Conservation (phyloP, 1,140 invertebrate species). For the Hesperophylax magnus region DNA sequence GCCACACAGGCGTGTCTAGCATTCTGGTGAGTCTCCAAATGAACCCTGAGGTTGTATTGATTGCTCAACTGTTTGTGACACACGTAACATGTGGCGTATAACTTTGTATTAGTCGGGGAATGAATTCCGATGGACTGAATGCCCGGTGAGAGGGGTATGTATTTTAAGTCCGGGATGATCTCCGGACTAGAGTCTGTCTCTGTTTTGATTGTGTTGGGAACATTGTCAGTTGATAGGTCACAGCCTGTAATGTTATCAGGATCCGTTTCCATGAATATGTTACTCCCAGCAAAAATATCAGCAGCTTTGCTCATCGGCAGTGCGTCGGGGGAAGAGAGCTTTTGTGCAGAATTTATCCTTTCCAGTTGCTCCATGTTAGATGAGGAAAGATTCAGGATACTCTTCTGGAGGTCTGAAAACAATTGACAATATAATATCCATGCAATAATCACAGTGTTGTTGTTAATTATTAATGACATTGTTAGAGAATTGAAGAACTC, state of each 20-base stretch:
- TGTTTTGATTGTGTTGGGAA: slow-evolving; percentile 46
- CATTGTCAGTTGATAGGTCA: slow-evolving; percentile 57
- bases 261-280: slow-evolving; percentile 56
- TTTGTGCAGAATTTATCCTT: slow-evolving; percentile 17
- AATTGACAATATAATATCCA: background rate
- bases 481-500: background rate
- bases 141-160: slow-evolving; percentile 47
- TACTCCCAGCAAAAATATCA: slow-evolving; percentile 52
- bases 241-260: slow-evolving; percentile 31
- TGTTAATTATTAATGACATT: no score
- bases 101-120: slow-evolving; percentile 60
- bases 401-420: slow-evolving; percentile 50
- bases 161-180: slow-evolving; percentile 51
- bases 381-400: slow-evolving; percentile 42
- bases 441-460: background rate
- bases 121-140: slow-evolving; percentile 45
- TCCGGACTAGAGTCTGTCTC: slow-evolving; percentile 51
- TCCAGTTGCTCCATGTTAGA: slow-evolving; percentile 24
- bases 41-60: slow-evolving; percentile 90
- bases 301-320: slow-evolving; percentile 43
- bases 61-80: slow-evolving; percentile 91
- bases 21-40: slow-evolving; percentile 91
- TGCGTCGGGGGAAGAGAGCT: slow-evolving; percentile 8
- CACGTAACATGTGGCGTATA: slow-evolving; percentile 82
- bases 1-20: slow-evolving; percentile 84